Evolutionary conservation across 1,140 invertebrate genomes (phyloP).

Genomic region (Centruroides vittatus): DNA sequence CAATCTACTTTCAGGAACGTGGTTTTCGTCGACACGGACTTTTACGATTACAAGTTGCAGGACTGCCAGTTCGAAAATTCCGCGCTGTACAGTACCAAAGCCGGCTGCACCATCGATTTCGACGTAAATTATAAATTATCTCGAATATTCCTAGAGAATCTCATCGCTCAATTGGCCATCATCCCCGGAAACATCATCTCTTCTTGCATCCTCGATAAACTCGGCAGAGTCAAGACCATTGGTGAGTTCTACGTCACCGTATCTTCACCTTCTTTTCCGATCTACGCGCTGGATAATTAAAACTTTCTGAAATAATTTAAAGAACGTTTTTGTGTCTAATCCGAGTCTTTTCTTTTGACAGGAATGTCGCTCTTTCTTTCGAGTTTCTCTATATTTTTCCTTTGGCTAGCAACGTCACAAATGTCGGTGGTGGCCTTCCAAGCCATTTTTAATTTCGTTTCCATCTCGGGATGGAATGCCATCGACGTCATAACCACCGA

Average conservation of each 20-base stretch:
- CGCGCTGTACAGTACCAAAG: constrained; percentile 18
- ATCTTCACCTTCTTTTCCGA: not conserved
- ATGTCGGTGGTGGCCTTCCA: constrained; percentile 25
- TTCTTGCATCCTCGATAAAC: constrained; percentile 32
- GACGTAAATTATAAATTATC: constrained; percentile 26
- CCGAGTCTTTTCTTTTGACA: constrained; percentile 18
- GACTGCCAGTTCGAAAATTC: constrained; percentile 22
- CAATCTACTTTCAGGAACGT: constrained; percentile 19
- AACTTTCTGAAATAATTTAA: not conserved
- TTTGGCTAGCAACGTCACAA: constrained; percentile 29
- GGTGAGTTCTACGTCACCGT: constrained; percentile 27
- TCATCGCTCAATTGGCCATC: constrained; percentile 26
- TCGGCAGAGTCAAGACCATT: constrained; percentile 34
- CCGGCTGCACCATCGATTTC: constrained; percentile 25
- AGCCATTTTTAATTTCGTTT: constrained; percentile 34
- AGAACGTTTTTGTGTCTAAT: not conserved
- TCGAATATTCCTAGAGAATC: constrained; percentile 25
- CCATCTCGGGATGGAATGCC: constrained; percentile 34
- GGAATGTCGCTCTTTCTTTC: constrained; percentile 34
- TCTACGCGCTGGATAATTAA: not conserved
- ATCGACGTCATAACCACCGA: constrained; percentile 35
- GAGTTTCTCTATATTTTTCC: constrained; percentile 32
- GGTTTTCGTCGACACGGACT: constrained; percentile 25
- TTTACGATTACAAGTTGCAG: constrained; percentile 23
- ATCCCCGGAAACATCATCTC: constrained; percentile 36